Percentiles rank a stretch among this genome's conserved stretches.
These are phyloP conservation scores for Limanda limanda DNA, from an alignment of 2,113 vertebrate genomes.

Conservation along the genomic window DNA sequence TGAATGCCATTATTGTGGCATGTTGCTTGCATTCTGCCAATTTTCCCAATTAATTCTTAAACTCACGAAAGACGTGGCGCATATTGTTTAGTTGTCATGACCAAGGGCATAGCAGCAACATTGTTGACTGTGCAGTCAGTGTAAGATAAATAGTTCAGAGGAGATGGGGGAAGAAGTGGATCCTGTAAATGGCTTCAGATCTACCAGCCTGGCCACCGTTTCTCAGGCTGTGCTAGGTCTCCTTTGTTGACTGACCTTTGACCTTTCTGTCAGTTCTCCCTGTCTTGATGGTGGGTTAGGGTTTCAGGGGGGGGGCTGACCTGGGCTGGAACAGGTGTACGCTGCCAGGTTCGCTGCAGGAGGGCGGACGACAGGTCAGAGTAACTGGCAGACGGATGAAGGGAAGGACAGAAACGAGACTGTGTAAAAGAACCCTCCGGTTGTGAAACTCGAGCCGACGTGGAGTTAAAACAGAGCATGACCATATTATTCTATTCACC, in stretches of 20 bases:
- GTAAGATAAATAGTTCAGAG: constrained; percentile 1
- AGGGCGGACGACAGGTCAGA: constrained; percentile 35
- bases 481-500: constrained; percentile 66
- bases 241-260: constrained; percentile 68
- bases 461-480: constrained; percentile 64
- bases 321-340: constrained; percentile 68
- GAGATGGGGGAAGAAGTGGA: background rate
- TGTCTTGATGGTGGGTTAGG: constrained; percentile 56
- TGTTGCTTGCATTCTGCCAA: background rate
- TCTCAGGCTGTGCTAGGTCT: constrained; percentile 43
- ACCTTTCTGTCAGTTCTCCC: constrained; percentile 61
- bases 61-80: background rate
- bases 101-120: constrained; percentile 6
- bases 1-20: background rate
- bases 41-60: background rate
- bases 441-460: constrained; percentile 66
- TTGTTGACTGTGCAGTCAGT: constrained; percentile 29
- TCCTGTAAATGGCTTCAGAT: constrained; percentile 2
- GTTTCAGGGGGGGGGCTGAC: constrained; percentile 57
- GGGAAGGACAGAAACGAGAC: constrained; percentile 11
- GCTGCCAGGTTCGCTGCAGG: constrained; percentile 51
- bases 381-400: constrained; percentile 50
- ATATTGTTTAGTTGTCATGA: constrained; percentile 2
- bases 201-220: constrained; percentile 35
- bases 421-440: constrained; percentile 40